Percentiles rank a stretch among this genome's conserved stretches.
These are phyloP conservation scores for Chauna torquata DNA, from an alignment of 2,113 vertebrate species.

Conservation along the genomic window DNA sequence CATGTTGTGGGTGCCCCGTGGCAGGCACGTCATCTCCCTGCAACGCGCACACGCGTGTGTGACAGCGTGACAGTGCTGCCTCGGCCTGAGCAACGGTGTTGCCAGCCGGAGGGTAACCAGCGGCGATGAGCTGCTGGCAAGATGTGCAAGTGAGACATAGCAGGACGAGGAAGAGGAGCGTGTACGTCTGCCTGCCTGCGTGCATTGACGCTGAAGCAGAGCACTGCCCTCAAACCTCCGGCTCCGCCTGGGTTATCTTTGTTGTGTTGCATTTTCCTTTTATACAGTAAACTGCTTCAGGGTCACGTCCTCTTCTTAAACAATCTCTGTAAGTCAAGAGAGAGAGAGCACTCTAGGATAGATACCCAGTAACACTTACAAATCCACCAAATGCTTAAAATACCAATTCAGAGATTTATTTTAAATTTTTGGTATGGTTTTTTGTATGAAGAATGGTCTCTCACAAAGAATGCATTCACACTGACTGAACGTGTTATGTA, in stretches of 20 bases:
- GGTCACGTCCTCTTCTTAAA: not conserved
- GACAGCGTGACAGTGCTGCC: fast-evolving
- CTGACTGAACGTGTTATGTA: not conserved
- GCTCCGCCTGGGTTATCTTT: not conserved
- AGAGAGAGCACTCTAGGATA: not conserved
- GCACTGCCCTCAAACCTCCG: not conserved
- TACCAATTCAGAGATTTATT: not conserved
- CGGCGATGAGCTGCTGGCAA: not conserved
- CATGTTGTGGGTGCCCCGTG: not conserved
- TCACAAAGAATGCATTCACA: not conserved
- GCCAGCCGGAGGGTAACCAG: not conserved
- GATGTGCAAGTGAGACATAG: not conserved
- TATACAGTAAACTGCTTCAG: not conserved
- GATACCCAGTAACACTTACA: not conserved
- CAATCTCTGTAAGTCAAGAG: not conserved
- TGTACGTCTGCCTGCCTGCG: not conserved
- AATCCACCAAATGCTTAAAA: not conserved
- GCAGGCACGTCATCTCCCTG: not conserved
- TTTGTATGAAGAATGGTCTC: not conserved
- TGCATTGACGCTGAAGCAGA: not conserved
- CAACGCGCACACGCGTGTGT: fast-evolving
- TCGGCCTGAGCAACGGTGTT: fast-evolving
- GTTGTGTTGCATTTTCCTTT: not conserved
- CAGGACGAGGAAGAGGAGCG: not conserved
- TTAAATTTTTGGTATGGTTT: not conserved